These are phyloP conservation scores for Semaprochilodus insignis DNA, from an alignment of 2,797 vertebrate species.

Conservation along the genomic window DNA sequence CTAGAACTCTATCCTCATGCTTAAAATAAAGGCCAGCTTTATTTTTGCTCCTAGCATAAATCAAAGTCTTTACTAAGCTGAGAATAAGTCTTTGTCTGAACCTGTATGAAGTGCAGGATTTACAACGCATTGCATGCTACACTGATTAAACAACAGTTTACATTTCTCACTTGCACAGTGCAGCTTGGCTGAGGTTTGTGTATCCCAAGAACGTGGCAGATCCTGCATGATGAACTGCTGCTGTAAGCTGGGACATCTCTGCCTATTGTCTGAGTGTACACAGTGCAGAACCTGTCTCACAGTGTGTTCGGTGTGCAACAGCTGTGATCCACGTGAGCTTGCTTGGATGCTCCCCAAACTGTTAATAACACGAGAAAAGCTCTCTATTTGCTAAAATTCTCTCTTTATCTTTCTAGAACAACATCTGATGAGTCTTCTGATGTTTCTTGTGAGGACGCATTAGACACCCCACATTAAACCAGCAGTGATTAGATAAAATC, in stretches of 20 bases:
- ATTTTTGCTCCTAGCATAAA: conserved; percentile 28
- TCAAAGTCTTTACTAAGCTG: conserved; percentile 6
- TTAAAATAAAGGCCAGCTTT: conserved; percentile 36
- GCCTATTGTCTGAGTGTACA: conserved; percentile 13
- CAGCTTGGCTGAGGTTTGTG: too few species aligned
- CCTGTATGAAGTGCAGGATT: conserved; percentile 35
- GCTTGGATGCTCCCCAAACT: conserved; percentile 27
- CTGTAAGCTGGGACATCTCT: conserved; percentile 22
- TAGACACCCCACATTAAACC: conserved; percentile 31
- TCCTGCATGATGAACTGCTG: conserved; percentile 8
- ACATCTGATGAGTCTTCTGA: conserved; percentile 32
- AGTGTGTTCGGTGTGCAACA: too few species aligned
- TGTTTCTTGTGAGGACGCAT: conserved; percentile 31
- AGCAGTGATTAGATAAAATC: conserved; percentile 36
- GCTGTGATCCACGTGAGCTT: conserved; percentile 5
- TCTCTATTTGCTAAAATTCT: conserved; percentile 19
- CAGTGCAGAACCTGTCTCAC: conserved; percentile 27
- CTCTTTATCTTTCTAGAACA: background rate
- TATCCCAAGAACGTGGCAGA: background rate
- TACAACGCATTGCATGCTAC: background rate
- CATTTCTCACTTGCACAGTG: conserved; percentile 1
- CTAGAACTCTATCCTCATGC: background rate
- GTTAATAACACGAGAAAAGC: background rate
- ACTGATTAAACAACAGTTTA: conserved; percentile 11
- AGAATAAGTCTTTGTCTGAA: conserved; percentile 20